Percentiles rank a stretch among this genome's conserved stretches.
phyloP scores from a whole-genome alignment of 2,113 vertebrate species.

The Ciconia stormi region DNA sequence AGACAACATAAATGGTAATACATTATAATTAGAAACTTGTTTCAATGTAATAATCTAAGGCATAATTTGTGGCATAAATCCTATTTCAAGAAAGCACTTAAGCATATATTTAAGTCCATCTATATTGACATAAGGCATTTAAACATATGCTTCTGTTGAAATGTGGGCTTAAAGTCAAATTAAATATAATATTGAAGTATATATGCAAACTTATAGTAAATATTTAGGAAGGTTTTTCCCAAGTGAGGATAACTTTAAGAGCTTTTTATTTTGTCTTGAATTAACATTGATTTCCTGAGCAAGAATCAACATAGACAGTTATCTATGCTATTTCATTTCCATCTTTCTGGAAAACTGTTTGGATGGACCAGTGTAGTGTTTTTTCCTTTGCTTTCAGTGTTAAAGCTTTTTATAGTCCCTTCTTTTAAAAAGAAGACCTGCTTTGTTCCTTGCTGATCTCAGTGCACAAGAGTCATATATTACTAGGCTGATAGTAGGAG shows the following conservation, averaged over 20 bases:
- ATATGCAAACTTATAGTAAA: neutral
- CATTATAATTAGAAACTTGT: conserved; percentile 1
- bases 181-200: neutral
- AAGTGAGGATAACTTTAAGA: neutral
- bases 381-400: neutral
- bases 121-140: neutral
- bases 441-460: neutral
- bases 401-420: neutral
- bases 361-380: neutral
- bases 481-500: neutral
- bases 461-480: neutral
- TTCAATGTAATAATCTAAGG: conserved; percentile 24
- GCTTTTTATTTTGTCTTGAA: neutral
- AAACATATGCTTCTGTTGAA: neutral
- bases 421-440: neutral
- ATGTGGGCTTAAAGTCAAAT: neutral
- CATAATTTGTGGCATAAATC: conserved; percentile 7
- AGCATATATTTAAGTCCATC: neutral
- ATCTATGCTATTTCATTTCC: neutral
- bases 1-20: conserved; percentile 26
- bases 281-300: neutral
- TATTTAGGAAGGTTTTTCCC: neutral
- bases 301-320: neutral
- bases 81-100: conserved; percentile 7
- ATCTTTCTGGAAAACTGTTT: neutral